Evolutionary conservation across 2,888 invertebrate species (phyloP), one percentile per base, ranked within the genome.

Genomic region (Tipula lateralis): DNA sequence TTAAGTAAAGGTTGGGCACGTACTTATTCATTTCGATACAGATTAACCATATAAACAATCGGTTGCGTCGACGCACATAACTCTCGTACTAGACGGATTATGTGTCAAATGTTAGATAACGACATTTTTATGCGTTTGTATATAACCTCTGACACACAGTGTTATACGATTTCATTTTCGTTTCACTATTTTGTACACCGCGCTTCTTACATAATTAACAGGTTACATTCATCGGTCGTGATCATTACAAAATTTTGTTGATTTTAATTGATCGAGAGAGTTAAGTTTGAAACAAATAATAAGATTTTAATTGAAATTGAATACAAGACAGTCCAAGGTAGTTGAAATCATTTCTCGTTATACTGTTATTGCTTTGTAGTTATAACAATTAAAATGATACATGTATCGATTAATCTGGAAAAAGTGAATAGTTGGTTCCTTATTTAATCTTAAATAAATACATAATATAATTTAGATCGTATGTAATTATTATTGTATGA

Each of bases 261-360:
- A 44, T 44, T 44, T 50, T 50, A 19, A 7, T 66, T 66, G 66
- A 66, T 66, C 66, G 9, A 19, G 24, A 12, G 24, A 24, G 24
- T 19, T 24, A 19, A n/a, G n/a, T n/a, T n/a, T n/a, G n/a, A 24
- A 50, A 50, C 19, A 19, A n/a, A n/a, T 19, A 19, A 50, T 39
- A 50, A 50, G 19, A n/a, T 24, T 66, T 66, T 24, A 24, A 66
- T 66, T 66, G 9, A 66, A 66, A 66, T 66, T 66, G 9, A 66
- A 66, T 24, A 66, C 66, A 66, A 66, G 66, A 66, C 66, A 66
- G 66, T 66, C 66, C 66, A 66, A 66, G 66, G 66, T 66, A 66
- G 66, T 66, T 66, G 19, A 24, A 66, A 66, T 66, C 2, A 66
- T 66, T 50, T 50, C 24, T 66, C 24, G 66, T 66, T n/a, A n/a